These are phyloP conservation scores for Vulpes ferrilata DNA, from an alignment of 2,113 vertebrate genomes.

Conservation along the genomic window DNA sequence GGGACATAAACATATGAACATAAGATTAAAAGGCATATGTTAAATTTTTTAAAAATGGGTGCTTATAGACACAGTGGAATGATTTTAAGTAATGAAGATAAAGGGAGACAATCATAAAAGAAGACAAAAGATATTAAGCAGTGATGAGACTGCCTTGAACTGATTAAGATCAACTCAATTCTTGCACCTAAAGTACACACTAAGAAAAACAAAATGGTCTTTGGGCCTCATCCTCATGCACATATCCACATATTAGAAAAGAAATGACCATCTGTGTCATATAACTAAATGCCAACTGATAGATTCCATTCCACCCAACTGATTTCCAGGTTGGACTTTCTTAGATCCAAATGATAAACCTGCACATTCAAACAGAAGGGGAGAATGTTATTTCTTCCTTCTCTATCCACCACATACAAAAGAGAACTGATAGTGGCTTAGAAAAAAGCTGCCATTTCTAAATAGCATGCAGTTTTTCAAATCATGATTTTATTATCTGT, in stretches of 20 bases:
- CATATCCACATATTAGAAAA: neutral
- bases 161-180: neutral
- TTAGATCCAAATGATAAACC: neutral
- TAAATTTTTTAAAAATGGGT: neutral
- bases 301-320: neutral
- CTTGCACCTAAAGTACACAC: neutral
- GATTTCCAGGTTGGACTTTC: neutral
- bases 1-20: neutral
- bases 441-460: neutral
- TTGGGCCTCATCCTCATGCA: neutral
- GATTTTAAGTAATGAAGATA: neutral
- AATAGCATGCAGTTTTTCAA: neutral
- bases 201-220: neutral
- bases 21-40: neutral
- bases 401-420: neutral
- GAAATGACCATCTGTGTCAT: neutral
- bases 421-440: neutral
- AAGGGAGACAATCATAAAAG: neutral
- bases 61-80: neutral
- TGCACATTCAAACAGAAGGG: neutral
- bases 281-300: neutral
- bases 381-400: neutral
- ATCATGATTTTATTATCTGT: constrained; percentile 39
- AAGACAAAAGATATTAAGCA: constrained; percentile 1
- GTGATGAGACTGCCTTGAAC: neutral